Base-by-base conservation (phyloP, 64 coral and sea anemone species). In the Porites lutea region DNA sequence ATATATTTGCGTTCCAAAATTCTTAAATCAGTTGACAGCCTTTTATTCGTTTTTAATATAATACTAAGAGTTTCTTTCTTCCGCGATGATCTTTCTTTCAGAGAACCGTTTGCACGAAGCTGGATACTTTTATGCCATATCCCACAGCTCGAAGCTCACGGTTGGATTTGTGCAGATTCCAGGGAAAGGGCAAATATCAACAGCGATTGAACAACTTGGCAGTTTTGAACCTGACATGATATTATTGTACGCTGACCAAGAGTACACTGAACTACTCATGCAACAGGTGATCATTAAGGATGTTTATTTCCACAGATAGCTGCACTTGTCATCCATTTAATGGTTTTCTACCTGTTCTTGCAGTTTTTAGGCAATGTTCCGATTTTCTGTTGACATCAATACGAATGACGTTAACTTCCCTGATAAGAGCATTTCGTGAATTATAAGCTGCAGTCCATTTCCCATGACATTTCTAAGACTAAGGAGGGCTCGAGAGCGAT, bases 121-220 rank as follows among this genome's bases (percentile, higher is more conserved):
- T 65, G 79, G 79, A 7, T 48, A 65, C 43, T 82, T 82, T n/a
- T 16, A 48, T 14, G 37, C 79, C 43, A 82, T 82, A 18, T 65
- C 79, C 79, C 43, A 44, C 16, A 82, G 43, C 11, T 65, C 5
- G 19, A 18, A 66, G 59, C 44, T 82, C 15, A 82, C 43, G 2
- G 79, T 82, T 0, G 43, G 65, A 16, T 65, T 65, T 20, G 37
- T 82, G 47, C 79, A 65, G 46, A 43, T 82, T 65, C 44, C 59
- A 20, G 23, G 48, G 43, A 45, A 82, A 65, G 79, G 14, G 15
- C 27, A 16, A 19, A 49, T 82, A 65, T 19, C 15, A 7, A 5
- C 15, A 48, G 61, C 61, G 60, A 8, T 82, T 27, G 54, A 82
- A 1, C 59, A 82, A 82, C 47, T 82, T 48, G 48, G 45, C 12